Percentiles rank a stretch among this genome's conserved stretches.
Conservation (phyloP, 2,113 vertebrate genomes). For the Polyodon spathula region DNA sequence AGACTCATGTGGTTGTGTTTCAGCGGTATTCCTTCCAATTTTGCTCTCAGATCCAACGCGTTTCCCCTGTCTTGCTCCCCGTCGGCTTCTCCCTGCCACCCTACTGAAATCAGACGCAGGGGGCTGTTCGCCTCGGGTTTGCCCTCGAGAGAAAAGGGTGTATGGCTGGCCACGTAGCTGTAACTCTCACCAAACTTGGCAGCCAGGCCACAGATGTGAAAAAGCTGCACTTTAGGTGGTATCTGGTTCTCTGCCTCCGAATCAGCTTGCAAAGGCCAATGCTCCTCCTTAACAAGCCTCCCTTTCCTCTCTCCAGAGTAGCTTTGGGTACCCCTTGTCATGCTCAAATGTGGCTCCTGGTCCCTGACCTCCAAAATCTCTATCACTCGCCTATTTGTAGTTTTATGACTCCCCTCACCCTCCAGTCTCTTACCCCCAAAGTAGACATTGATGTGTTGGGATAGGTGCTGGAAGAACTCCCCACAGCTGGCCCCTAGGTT, state of each 20-base stretch:
- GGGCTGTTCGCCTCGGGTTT: slow-evolving; percentile 7
- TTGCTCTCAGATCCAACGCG: too few relatives aligned
- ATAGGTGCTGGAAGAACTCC: slow-evolving; percentile 38
- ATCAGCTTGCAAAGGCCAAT: too few relatives aligned
- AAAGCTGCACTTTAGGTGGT: slow-evolving; percentile 33
- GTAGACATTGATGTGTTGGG: slow-evolving; percentile 42
- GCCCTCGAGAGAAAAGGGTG: slow-evolving; percentile 31
- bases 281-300: not conserved
- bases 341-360: slow-evolving; percentile 18
- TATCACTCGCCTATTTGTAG: slow-evolving; percentile 13
- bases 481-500: slow-evolving; percentile 28
- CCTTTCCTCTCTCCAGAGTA: slow-evolving; percentile 16
- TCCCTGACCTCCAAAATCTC: slow-evolving; percentile 7
- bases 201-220: slow-evolving; percentile 46
- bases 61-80: too few relatives aligned
- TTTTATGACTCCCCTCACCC: slow-evolving; percentile 3
- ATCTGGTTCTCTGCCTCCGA: slow-evolving; percentile 8
- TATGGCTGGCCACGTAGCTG: slow-evolving; percentile 48
- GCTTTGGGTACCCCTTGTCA: slow-evolving; percentile 23
- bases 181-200: slow-evolving; percentile 52
- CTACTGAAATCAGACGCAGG: slow-evolving; percentile 2
- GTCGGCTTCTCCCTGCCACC: slow-evolving; percentile 2
- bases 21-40: too few relatives aligned
- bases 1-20: too few relatives aligned
- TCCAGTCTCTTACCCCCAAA: slow-evolving; percentile 28